Base-by-base conservation (phyloP, 2,888 invertebrate species). In the Chrysina gloriosa region DNA sequence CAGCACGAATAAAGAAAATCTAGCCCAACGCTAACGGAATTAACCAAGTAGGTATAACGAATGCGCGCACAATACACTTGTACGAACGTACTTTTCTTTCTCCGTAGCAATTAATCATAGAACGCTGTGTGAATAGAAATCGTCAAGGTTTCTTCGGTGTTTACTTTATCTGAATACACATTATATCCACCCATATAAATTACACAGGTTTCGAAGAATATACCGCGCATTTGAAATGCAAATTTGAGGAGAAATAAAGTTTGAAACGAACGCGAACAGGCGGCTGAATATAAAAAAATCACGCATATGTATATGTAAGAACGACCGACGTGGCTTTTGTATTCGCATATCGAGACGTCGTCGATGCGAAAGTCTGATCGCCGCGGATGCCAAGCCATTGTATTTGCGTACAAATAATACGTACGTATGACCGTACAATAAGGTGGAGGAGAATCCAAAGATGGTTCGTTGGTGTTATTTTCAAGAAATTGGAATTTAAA, bases 91-190 rank as follows among this genome's bases (percentile, higher is more conserved):
- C 23, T 19, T 56, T 29, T 56, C 36, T 34, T 58, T 58, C 58
- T 21, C 23, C 14, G 39, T 39, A 39, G 39, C 58, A 39, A 39
- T 58, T 58, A 58, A 58, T 39, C 36, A 58, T 27, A 25, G 31
- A 58, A 58, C 58, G 58, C 19, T 39, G 27, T 7, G 58, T 14
- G 58, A 58, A 58, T 58, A 58, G 58, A 39, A 39, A 58, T 58
- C 25, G 58, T 14, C 58, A 58, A 58, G 58, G 58, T 39, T 58
- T 58, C 39, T 39, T 58, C 39, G 23, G 58, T 39, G 39, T 58
- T 58, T 39, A 39, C 58, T 58, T 36, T 58, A 58, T 39, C 36
- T 39, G 58, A 58, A 58, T 58, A 58, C 39, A 39, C 39, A 58
- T 39, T 39, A 58, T 14, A 58, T 58, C 56, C 14, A 58, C 25